Evolutionary conservation across 1,140 invertebrate genomes (phyloP), one percentile per base, ranked within the genome.

Genomic region (Anastrepha ludens): DNA sequence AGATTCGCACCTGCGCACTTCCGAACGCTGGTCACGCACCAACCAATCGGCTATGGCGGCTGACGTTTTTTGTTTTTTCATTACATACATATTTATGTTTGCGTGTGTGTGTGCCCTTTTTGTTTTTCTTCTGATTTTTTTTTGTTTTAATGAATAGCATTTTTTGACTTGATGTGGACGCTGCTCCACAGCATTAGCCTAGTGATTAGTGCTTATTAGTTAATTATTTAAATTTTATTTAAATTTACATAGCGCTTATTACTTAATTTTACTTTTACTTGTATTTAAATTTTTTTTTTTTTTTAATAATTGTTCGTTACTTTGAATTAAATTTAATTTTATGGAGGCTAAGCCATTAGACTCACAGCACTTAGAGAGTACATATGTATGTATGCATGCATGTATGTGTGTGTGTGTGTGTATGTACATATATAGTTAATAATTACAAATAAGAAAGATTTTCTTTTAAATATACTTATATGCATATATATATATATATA

Each of bases 311-410:
- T 59, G 60, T 58, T 55, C 47, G 2, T n/a, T 41, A 59, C 6
- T 74, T 59, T 60, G 1, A 86, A 41, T 11, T 60, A 41, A 59
- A 60, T 62, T 86, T 86, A 5, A 2, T 88, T 85, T 89, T 89
- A 44, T 86, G 60, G 13, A 78, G 86, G 86, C 86, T 90, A 91
- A 85, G 64, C 67, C 67, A 60, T 47, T 85, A 87, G 89, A 91
- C 91, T 92, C 91, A 92, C 91, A 92, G 91, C 91, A 91, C 90
- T 90, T 92, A 70, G 47, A 81, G 74, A 81, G 74, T 81, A 81
- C 41, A 81, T 81, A 58, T 81, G 44, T 20, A 81, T 55, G 6
- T 81, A 58, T 81, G 20, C 29, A 29, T 29, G 29, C 1, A 29
- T 29, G n/a, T n/a, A n/a, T 81, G 15, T 55, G 17, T 50, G 11